These are phyloP conservation scores for Diphyllodes magnificus DNA, from an alignment of 2,113 vertebrate genomes.

Conservation along the genomic window DNA sequence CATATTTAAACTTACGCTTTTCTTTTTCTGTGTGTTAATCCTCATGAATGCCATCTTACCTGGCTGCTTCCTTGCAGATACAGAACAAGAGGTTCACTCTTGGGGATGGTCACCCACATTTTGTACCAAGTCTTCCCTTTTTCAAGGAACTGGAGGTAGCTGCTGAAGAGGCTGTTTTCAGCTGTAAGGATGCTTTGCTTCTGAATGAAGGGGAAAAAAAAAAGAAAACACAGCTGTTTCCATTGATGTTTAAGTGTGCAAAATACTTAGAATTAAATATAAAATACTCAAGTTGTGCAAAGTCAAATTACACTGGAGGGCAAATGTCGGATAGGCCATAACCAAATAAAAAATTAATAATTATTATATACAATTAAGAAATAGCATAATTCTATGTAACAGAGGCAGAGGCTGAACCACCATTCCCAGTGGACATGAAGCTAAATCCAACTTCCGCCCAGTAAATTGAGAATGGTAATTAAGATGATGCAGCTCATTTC, in stretches of 20 bases:
- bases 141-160: conserved; percentile 81
- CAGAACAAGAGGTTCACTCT: conserved; percentile 80
- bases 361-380: neutral
- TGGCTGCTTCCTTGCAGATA: conserved; percentile 79
- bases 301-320: neutral
- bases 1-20: neutral
- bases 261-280: neutral
- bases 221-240: neutral
- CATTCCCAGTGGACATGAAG: neutral
- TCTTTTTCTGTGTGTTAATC: neutral
- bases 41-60: conserved; percentile 57
- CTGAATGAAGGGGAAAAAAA: conserved; percentile 24
- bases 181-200: conserved; percentile 70
- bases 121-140: conserved; percentile 83
- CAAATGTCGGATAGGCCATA: neutral
- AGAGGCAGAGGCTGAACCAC: neutral
- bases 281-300: neutral
- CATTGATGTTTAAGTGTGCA: neutral
- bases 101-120: conserved; percentile 80
- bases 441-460: neutral
- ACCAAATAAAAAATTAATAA: neutral
- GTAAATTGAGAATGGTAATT: neutral
- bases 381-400: neutral
- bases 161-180: conserved; percentile 78
- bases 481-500: neutral